These are phyloP conservation scores for Charina bottae DNA, from an alignment of 2,113 vertebrate species.

Conservation along the genomic window DNA sequence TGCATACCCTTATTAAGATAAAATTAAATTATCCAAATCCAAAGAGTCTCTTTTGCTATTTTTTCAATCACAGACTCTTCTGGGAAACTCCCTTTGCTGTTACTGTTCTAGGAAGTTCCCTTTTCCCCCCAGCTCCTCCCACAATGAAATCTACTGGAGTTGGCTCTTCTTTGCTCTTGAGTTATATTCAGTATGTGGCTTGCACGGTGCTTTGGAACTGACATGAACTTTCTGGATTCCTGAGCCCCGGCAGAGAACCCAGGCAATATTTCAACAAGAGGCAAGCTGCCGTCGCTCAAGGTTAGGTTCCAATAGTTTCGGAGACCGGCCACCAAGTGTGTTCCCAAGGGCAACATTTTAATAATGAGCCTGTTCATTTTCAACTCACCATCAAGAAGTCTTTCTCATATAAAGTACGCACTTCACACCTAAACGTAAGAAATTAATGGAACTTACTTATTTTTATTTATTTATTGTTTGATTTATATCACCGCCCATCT, in stretches of 20 bases:
- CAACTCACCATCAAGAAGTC: conserved; percentile 33
- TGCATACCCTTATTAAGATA: neutral
- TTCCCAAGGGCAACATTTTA: conserved; percentile 9
- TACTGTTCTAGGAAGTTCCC: neutral
- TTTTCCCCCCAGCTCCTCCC: neutral
- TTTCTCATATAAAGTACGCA: conserved; percentile 21
- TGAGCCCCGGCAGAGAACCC: conserved; percentile 1
- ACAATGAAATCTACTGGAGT: neutral
- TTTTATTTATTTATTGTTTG: too few relatives aligned
- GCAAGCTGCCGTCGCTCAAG: neutral
- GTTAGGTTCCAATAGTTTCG: neutral
- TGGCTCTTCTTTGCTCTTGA: too few relatives aligned
- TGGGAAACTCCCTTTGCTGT: neutral
- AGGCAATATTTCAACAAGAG: conserved; percentile 2
- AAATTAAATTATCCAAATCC: neutral
- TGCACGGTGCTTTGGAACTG: neutral
- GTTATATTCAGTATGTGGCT: neutral
- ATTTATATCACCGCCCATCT: too few relatives aligned
- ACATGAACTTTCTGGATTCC: fast-evolving
- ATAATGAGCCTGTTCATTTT: conserved; percentile 34
- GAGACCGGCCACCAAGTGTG: neutral
- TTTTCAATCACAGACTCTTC: neutral
- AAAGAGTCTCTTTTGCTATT: neutral
- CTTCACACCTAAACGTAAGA: neutral
- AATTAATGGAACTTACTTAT: neutral